Evolutionary conservation across 1,140 invertebrate species (phyloP).

Genomic region (Megalonaias nervosa): DNA sequence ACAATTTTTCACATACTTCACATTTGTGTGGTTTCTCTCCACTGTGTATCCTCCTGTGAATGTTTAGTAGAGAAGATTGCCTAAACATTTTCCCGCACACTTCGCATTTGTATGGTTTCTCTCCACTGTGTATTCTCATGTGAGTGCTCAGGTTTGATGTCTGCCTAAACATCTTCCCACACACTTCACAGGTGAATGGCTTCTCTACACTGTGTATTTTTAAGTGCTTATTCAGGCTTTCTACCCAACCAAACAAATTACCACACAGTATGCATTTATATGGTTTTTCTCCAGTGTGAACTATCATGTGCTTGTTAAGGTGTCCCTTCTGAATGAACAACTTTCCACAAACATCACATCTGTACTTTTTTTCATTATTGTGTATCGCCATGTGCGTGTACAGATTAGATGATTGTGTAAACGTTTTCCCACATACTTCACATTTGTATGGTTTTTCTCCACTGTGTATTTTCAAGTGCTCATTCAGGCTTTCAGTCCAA

Average conservation of each 20-base stretch:
- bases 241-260: conserved; percentile 10
- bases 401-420: conserved; percentile 40
- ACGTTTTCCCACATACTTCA: conserved; percentile 51
- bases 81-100: conserved; percentile 21
- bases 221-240: conserved; percentile 54
- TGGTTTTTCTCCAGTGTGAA: conserved; percentile 23
- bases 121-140: conserved; percentile 70
- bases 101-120: conserved; percentile 65
- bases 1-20: conserved; percentile 13
- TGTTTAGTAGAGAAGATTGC: conserved; percentile 8
- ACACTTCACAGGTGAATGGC: conserved; percentile 57
- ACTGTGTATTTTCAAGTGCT: conserved; percentile 53
- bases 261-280: conserved; percentile 30
- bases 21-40: conserved; percentile 11
- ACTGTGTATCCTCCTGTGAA: conserved; percentile 16
- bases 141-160: conserved; percentile 52
- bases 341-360: conserved; percentile 71
- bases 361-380: conserved; percentile 48
- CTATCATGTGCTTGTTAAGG: conserved; percentile 74
- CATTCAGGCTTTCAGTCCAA: conserved; percentile 38
- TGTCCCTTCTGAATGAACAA: conserved; percentile 74
- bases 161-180: conserved; percentile 19
- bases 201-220: conserved; percentile 71
- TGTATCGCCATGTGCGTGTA: conserved; percentile 46
- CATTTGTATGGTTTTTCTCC: conserved; percentile 74